Evolutionary conservation across 1,140 invertebrate species (phyloP).

Genomic region (Stratiolaelaps scimitus): DNA sequence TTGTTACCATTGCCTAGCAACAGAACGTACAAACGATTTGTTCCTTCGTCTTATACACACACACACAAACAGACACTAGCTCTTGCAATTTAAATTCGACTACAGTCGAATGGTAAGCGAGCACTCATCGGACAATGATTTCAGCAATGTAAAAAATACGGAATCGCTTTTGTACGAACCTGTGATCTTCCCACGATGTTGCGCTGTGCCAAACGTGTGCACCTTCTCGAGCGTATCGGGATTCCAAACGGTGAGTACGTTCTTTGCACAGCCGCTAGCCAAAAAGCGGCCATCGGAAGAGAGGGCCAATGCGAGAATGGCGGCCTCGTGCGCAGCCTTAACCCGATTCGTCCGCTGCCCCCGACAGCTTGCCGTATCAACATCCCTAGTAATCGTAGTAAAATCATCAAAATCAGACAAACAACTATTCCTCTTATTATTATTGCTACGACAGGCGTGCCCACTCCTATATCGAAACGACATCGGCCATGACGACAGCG

Average conservation of each 20-base stretch:
- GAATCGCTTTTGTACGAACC: conserved; percentile 35
- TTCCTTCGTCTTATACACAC: too few species aligned
- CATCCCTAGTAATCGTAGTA: not conserved
- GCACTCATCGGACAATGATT: too few species aligned
- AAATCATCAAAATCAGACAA: conserved; percentile 36
- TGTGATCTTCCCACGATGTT: conserved; percentile 44
- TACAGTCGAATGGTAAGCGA: not conserved
- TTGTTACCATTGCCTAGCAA: too few species aligned
- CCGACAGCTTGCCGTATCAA: conserved; percentile 35
- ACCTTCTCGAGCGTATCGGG: conserved; percentile 58
- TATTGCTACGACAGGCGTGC: conserved; percentile 42
- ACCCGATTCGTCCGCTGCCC: conserved; percentile 29
- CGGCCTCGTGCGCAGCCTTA: conserved; percentile 44
- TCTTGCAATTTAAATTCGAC: conserved; percentile 27
- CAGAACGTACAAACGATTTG: too few species aligned
- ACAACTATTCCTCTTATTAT: conserved; percentile 44
- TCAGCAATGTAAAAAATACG: too few species aligned
- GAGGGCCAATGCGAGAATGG: conserved; percentile 59
- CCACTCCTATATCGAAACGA: too few species aligned
- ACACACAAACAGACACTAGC: conserved; percentile 1
- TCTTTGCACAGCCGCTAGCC: conserved; percentile 57
- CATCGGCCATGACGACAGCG: too few species aligned
- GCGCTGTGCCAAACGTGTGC: conserved; percentile 52
- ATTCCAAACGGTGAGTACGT: conserved; percentile 70
- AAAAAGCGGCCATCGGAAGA: conserved; percentile 73